Conservation (phyloP, 2,113 vertebrate species). For the Tragelaphus buxtoni region DNA sequence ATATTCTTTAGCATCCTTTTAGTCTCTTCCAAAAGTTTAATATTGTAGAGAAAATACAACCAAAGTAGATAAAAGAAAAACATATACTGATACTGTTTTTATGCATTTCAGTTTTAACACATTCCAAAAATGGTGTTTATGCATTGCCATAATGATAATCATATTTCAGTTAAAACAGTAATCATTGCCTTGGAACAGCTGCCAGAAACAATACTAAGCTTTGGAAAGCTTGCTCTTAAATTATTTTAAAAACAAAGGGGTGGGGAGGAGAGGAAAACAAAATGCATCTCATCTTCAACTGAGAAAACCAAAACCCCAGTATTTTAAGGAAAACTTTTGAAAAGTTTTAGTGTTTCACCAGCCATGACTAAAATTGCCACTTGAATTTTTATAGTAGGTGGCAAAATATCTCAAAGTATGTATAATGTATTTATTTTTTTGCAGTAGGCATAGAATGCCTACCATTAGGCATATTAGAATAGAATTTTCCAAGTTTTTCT, state of each 20-base stretch:
- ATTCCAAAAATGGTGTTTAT: constrained; percentile 73
- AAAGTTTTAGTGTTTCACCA: constrained; percentile 74
- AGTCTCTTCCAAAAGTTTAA: constrained; percentile 47
- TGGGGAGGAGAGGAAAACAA: not conserved
- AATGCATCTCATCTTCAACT: constrained; percentile 70
- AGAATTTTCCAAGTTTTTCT: not conserved
- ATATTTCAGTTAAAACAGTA: constrained; percentile 78
- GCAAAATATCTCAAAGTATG: constrained; percentile 60
- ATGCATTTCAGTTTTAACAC: constrained; percentile 76
- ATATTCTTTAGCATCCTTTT: constrained; percentile 9
- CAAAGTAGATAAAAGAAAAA: constrained; percentile 70
- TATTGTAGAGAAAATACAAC: constrained; percentile 39
- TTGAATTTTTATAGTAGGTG: constrained; percentile 66
- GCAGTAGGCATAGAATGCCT: constrained; percentile 28
- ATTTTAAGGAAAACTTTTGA: constrained; percentile 21
- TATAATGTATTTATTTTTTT: constrained; percentile 55
- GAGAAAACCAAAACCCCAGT: constrained; percentile 63
- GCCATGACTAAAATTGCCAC: constrained; percentile 68
- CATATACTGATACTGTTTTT: constrained; percentile 67
- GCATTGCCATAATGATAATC: constrained; percentile 73
- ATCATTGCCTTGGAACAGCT: constrained; percentile 73
- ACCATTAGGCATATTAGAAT: not conserved
- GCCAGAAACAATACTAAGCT: constrained; percentile 77
- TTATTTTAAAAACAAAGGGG: constrained; percentile 63
- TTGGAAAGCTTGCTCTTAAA: constrained; percentile 75